Conservation (phyloP, 2,888 invertebrate genomes). For the Stenurella melanura region DNA sequence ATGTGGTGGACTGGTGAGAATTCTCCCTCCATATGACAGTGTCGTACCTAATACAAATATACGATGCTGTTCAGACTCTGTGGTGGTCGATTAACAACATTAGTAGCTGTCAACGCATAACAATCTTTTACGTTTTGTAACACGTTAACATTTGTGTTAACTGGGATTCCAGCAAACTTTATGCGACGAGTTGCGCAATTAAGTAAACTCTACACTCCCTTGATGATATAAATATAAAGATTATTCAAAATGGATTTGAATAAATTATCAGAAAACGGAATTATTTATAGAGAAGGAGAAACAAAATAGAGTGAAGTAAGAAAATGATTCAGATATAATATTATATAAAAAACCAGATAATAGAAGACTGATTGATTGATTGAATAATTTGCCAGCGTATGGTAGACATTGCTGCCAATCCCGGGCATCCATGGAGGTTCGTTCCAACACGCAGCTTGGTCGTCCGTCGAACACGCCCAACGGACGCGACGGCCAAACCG, state of each 20-base stretch:
- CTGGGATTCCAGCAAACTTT: background rate
- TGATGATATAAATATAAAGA: background rate
- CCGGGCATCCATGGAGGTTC: no score
- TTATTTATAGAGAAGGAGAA: no score
- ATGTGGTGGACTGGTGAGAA: constrained; percentile 33
- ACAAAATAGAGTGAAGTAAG: no score
- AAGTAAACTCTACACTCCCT: background rate
- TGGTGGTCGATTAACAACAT: constrained; percentile 29
- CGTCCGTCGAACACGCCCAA: no score
- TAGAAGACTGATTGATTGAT: no score
- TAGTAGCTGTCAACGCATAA: constrained; percentile 29
- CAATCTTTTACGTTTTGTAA: constrained; percentile 22
- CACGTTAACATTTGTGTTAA: constrained; percentile 19
- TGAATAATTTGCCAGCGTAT: no score
- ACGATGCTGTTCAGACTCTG: constrained; percentile 15
- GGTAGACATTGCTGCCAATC: no score
- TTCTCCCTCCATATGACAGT: constrained; percentile 21
- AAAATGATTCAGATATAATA: no score
- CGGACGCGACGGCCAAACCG: no score
- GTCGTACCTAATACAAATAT: constrained; percentile 16
- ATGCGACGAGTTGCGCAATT: background rate
- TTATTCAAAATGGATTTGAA: background rate
- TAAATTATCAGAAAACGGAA: no score
- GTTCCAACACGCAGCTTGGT: no score
- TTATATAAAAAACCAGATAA: no score